These are phyloP conservation scores for Autographa pulchrina DNA, from an alignment of 2,888 invertebrate species.

Conservation along the genomic window DNA sequence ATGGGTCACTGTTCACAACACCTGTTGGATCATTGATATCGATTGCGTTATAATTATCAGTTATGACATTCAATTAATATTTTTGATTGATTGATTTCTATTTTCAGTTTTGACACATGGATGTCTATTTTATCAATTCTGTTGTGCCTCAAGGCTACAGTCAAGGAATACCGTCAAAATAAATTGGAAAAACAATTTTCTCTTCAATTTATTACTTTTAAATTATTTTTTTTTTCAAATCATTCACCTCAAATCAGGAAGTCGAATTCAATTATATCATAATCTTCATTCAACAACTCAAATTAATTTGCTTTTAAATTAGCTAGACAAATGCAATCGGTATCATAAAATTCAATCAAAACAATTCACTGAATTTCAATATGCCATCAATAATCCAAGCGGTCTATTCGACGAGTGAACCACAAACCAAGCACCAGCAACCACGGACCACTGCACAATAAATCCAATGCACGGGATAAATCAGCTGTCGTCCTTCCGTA, in stretches of 20 bases:
- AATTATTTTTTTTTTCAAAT: slow-evolving; percentile 13
- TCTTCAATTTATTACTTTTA: slow-evolving; percentile 9
- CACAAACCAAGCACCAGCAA: slow-evolving; percentile 74
- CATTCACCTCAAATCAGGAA: slow-evolving; percentile 19
- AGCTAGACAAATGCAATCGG: slow-evolving; percentile 34
- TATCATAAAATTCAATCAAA: slow-evolving; percentile 40
- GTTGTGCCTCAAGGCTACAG: slow-evolving; percentile 8
- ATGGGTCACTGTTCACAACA: slow-evolving; percentile 75
- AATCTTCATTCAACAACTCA: slow-evolving; percentile 14
- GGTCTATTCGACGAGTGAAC: slow-evolving; percentile 61
- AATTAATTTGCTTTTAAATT: slow-evolving; percentile 25
- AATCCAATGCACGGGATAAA: slow-evolving; percentile 82
- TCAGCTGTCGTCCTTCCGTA: slow-evolving; percentile 73
- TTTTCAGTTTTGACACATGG: slow-evolving; percentile 25
- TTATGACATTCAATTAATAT: slow-evolving; percentile 41
- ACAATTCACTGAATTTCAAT: slow-evolving; percentile 51
- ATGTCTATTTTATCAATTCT: slow-evolving; percentile 21
- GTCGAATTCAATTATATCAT: slow-evolving; percentile 6
- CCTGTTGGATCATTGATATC: slow-evolving; percentile 62
- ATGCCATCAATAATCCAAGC: slow-evolving; percentile 59
- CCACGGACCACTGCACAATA: slow-evolving; percentile 79
- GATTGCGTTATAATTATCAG: slow-evolving; percentile 50
- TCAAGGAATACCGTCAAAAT: slow-evolving; percentile 10
- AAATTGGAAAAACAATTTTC: slow-evolving; percentile 17
- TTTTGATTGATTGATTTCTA: slow-evolving; percentile 35